Evolutionary conservation across 1,140 invertebrate species (phyloP).

Genomic region (Drosophila chauvacae): DNA sequence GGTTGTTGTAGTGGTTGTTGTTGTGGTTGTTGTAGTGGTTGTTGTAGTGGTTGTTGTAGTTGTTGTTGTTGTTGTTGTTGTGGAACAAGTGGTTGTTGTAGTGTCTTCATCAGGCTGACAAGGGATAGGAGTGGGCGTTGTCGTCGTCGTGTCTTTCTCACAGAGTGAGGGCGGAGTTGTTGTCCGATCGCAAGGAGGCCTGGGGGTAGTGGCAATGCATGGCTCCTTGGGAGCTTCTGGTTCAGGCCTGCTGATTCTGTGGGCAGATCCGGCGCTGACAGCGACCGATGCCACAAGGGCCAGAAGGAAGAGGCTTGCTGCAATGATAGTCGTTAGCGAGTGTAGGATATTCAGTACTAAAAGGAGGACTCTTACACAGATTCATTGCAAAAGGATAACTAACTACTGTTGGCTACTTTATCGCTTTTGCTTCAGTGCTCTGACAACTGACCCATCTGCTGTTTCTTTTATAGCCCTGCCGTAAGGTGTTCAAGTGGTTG

Average conservation of each 20-base stretch:
- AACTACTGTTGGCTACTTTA: slow-evolving; percentile 53
- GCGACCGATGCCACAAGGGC: slow-evolving; percentile 41
- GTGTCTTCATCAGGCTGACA: no score
- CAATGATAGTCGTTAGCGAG: slow-evolving; percentile 4
- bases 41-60: no score
- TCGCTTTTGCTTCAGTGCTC: slow-evolving; percentile 44
- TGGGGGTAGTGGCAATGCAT: slow-evolving; percentile 16
- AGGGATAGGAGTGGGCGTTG: not conserved
- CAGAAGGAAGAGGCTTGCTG: slow-evolving; percentile 52
- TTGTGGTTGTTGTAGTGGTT: no score
- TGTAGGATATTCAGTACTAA: not conserved
- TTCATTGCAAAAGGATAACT: slow-evolving; percentile 66
- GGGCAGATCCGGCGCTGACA: slow-evolving; percentile 22
- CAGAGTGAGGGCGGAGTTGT: slow-evolving; percentile 27
- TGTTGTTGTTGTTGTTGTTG: not conserved
- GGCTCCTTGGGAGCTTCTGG: slow-evolving; percentile 8
- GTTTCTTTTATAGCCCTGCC: slow-evolving; percentile 47
- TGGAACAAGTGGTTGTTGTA: not conserved
- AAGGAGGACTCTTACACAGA: slow-evolving; percentile 48
- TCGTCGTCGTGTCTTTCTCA: not conserved
- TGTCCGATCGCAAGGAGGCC: slow-evolving; percentile 19
- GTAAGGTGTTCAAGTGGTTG: not conserved
- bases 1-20: no score
- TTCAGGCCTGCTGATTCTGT: slow-evolving; percentile 13
- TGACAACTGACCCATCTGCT: slow-evolving; percentile 12